Evolutionary conservation across 2,113 vertebrate species (phyloP).

Genomic region (Elanoides forficatus): DNA sequence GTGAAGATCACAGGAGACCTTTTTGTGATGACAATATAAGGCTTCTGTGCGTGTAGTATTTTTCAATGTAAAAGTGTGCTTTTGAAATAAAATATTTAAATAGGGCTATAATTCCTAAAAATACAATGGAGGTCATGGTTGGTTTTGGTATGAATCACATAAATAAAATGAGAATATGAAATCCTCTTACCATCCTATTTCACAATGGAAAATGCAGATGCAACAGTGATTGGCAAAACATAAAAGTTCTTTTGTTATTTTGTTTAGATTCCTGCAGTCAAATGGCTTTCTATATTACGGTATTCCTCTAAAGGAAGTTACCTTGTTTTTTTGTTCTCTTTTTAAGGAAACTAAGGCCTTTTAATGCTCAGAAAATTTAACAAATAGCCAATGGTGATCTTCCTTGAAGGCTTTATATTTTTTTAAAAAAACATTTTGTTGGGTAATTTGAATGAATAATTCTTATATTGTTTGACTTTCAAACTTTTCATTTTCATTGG

Average conservation of each 20-base stretch:
- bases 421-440: background rate
- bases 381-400: background rate
- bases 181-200: background rate
- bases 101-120: background rate
- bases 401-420: background rate
- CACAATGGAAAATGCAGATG: background rate
- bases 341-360: background rate
- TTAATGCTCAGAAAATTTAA: background rate
- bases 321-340: fast-evolving
- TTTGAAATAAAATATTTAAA: background rate
- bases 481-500: background rate
- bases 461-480: background rate
- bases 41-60: background rate
- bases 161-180: background rate
- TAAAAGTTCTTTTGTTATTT: background rate
- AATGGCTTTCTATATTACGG: background rate
- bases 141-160: background rate
- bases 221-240: background rate
- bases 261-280: background rate
- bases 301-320: background rate
- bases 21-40: background rate
- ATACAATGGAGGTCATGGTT: background rate
- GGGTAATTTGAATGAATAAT: background rate
- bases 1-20: background rate
- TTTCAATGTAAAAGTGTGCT: background rate